A percentile compares a stretch with the other conserved stretches of the same genome.
These are phyloP conservation scores for Mohoua ochrocephala DNA, from an alignment of 2,113 vertebrate genomes.

Conservation along the genomic window DNA sequence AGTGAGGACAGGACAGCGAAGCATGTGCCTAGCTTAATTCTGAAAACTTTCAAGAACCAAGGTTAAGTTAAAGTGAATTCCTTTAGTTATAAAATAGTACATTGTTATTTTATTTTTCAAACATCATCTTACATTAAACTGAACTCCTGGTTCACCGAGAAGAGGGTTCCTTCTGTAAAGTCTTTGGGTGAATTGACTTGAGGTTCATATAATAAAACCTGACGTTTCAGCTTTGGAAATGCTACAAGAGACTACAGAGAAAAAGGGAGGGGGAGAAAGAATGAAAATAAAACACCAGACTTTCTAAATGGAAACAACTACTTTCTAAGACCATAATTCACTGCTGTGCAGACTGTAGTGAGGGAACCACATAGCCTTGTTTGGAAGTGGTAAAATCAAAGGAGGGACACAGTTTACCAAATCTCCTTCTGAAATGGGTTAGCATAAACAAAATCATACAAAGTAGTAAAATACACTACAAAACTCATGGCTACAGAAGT, in stretches of 20 bases:
- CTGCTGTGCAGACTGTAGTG: neutral
- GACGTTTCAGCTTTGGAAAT: slow-evolving; percentile 98
- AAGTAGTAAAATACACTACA: neutral
- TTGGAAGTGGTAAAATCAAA: neutral
- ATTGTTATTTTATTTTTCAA: slow-evolving; percentile 33
- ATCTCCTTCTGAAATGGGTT: neutral
- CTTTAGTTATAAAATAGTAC: neutral
- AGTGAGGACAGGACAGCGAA: neutral
- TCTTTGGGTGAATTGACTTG: slow-evolving; percentile 97
- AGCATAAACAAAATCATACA: neutral
- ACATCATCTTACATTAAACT: slow-evolving; percentile 91
- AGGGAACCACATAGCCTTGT: neutral
- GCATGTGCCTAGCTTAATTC: neutral
- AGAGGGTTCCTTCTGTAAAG: slow-evolving; percentile 96
- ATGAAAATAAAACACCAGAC: slow-evolving; percentile 47
- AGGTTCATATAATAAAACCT: slow-evolving; percentile 95
- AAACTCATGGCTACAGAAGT: neutral
- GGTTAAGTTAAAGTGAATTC: neutral
- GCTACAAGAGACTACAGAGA: slow-evolving; percentile 91
- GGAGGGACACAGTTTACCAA: neutral
- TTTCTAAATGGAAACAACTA: slow-evolving; percentile 10
- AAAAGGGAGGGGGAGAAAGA: slow-evolving; percentile 18
- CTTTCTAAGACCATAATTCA: neutral
- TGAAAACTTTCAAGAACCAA: neutral
- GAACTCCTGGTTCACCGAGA: slow-evolving; percentile 99